A percentile compares a stretch with the other conserved stretches of the same genome.
These are phyloP conservation scores for Lepidochitona cinerea DNA, from an alignment of 2,888 invertebrate genomes.

Conservation along the genomic window DNA sequence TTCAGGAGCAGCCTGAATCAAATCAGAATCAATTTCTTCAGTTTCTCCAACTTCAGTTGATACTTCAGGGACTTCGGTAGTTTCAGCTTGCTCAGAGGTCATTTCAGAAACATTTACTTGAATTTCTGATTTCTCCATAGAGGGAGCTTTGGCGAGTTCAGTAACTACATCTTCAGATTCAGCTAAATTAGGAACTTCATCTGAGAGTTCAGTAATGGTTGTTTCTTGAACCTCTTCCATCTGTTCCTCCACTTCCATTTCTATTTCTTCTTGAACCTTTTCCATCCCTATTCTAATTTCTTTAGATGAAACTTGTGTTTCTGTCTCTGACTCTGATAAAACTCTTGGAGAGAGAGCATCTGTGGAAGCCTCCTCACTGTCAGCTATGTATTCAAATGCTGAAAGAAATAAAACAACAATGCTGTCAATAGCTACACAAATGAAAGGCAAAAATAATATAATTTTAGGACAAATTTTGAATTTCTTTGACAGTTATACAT, in stretches of 20 bases:
- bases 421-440: too few relatives aligned
- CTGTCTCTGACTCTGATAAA: constrained; percentile 53
- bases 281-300: constrained; percentile 58
- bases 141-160: constrained; percentile 10
- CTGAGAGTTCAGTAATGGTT: constrained; percentile 31
- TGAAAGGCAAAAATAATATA: too few relatives aligned
- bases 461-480: too few relatives aligned
- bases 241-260: constrained; percentile 28
- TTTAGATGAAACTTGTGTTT: constrained; percentile 35
- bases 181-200: constrained; percentile 22
- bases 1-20: constrained; percentile 5
- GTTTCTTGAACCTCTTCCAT: constrained; percentile 26
- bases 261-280: constrained; percentile 23
- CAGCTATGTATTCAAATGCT: constrained; percentile 94
- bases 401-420: constrained; percentile 42
- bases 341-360: constrained; percentile 57
- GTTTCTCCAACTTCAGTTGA: constrained; percentile 16
- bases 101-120: constrained; percentile 16
- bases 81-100: not conserved
- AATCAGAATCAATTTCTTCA: constrained; percentile 23
- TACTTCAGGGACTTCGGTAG: constrained; percentile 11
- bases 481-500: too few relatives aligned
- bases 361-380: constrained; percentile 82
- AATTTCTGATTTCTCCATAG: constrained; percentile 25
- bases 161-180: constrained; percentile 25